Percentiles rank a stretch among this genome's conserved stretches.
Evolutionary conservation across 2,113 vertebrate genomes (phyloP).

Genomic region (Zosterops hypoxanthus): DNA sequence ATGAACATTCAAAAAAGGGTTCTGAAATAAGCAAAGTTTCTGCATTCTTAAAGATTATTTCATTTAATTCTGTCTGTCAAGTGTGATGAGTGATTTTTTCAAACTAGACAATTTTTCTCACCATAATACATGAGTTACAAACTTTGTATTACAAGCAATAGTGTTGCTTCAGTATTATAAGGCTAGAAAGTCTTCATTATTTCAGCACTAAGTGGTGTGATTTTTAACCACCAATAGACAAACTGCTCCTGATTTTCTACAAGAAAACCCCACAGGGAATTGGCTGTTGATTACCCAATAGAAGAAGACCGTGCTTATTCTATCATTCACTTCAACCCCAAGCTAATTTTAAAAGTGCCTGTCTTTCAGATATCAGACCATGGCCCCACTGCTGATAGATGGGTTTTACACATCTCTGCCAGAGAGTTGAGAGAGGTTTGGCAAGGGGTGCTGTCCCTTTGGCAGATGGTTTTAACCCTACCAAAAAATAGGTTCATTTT

Average conservation of each 20-base stretch:
- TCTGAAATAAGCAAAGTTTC: constrained; percentile 56
- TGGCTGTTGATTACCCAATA: not conserved
- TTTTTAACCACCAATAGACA: not conserved
- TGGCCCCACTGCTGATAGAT: not conserved
- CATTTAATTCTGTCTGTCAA: constrained; percentile 62
- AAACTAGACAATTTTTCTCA: not conserved
- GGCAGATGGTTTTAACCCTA: not conserved
- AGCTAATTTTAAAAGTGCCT: not conserved
- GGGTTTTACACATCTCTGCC: not conserved
- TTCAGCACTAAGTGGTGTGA: not conserved
- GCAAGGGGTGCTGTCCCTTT: not conserved
- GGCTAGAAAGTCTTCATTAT: not conserved
- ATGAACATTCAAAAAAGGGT: constrained; percentile 54
- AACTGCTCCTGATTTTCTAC: not conserved
- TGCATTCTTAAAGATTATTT: constrained; percentile 50
- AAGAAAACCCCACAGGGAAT: not conserved
- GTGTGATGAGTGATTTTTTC: constrained; percentile 27
- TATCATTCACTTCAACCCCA: not conserved
- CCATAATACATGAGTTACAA: not conserved
- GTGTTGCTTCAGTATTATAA: not conserved
- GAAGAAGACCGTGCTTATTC: not conserved
- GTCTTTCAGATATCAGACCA: not conserved
- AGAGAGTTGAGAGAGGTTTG: not conserved
- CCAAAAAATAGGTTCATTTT: not conserved
- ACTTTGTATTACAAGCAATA: not conserved